Evolutionary conservation across 2,888 invertebrate species (phyloP), one percentile per base, ranked within the genome.

Genomic region (Scotopteryx bipunctaria): DNA sequence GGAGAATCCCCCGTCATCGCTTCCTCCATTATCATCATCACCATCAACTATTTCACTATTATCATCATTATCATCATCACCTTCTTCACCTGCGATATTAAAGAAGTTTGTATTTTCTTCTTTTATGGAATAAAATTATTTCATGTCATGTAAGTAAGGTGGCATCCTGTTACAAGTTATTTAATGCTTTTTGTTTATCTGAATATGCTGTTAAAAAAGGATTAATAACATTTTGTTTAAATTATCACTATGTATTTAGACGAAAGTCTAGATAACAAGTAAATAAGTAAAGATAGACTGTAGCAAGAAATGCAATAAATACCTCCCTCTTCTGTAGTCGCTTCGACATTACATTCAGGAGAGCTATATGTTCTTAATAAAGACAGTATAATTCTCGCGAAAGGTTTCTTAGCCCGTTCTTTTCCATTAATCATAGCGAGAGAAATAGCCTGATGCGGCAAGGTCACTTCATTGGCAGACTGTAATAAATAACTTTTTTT

Each of bases 401-500:
- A 88, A 0, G 89, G 86, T 42, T 79, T 84, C 0, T 69, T 60
- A 13, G 71, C 60, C 0, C 70, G 59, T n/a, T 70, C 57, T 0
- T 69, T 66, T 1, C 71, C 67, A 11, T 66, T 64, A 33, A 83
- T 81, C 0, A 53, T 46, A 1, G 81, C 78, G 0, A 56, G 25
- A 0, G 76, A 66, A 47, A 90, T 86, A 0, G 86, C 78, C 44
- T 83, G 81, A 1, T 81, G 76, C n/a, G 89, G 89, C 14, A 81
- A 81, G 1, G 87, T 83, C 17, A 78, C 81, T 40, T 90, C 89
- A 53, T 89, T 88, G 1, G 89, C 71, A 2, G 88, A 75, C 89
- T 89, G 63, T 6, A 64, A 66, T 46, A 38, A 32, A 8, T 32
- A 38, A 44, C n/a, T n/a, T n/a, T n/a, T n/a, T n/a, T n/a, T n/a